A percentile compares a stretch with the other conserved stretches of the same genome.
Evolutionary conservation across 2,113 vertebrate species (phyloP).

Genomic region (Eurystomus gularis): DNA sequence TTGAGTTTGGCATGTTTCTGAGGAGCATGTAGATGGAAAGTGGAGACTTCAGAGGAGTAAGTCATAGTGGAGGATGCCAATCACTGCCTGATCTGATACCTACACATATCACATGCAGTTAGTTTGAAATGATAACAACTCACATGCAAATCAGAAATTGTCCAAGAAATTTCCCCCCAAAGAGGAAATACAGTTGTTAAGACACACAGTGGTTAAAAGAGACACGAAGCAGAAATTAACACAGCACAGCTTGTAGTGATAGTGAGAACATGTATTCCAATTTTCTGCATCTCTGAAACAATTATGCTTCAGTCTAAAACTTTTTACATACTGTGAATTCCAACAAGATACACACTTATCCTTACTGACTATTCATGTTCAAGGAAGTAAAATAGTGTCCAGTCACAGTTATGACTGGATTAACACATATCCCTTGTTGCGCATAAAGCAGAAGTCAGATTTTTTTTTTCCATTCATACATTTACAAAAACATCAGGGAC

Average conservation of each 20-base stretch:
- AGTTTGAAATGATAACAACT: neutral
- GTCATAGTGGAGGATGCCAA: neutral
- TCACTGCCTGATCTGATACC: neutral
- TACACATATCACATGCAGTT: neutral
- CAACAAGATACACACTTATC: neutral
- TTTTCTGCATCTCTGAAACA: neutral
- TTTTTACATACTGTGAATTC: slow-evolving; percentile 26
- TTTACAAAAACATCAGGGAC: neutral
- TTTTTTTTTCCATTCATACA: neutral
- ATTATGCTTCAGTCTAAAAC: neutral
- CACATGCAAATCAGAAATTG: neutral
- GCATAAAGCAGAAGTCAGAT: slow-evolving; percentile 9
- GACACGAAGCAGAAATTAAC: neutral
- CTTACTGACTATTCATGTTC: neutral
- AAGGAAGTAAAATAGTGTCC: slow-evolving; percentile 3
- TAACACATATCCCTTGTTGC: neutral
- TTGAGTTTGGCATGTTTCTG: neutral
- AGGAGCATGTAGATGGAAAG: neutral
- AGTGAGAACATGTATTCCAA: neutral
- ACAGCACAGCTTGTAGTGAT: neutral
- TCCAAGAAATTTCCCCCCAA: neutral
- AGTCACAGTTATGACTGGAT: neutral
- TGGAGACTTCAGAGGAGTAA: neutral
- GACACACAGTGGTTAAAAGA: neutral
- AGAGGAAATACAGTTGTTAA: neutral